Conservation (phyloP, 1,140 invertebrate species). For the Chionoecetes opilio region DNA sequence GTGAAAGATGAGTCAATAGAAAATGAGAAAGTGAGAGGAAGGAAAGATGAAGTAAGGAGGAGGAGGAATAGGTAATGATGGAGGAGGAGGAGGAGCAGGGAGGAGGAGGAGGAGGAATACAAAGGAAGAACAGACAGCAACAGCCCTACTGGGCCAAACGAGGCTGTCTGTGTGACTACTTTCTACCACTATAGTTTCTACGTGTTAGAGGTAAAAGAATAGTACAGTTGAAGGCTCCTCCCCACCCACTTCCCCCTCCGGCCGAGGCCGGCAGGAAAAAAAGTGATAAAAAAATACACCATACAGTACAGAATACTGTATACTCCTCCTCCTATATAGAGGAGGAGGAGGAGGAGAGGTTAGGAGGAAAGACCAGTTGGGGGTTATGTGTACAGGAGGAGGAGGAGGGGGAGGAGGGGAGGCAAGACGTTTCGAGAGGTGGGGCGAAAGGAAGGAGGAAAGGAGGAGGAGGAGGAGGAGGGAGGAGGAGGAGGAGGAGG, state of each 20-base stretch:
- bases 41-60: not conserved
- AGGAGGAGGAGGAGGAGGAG: not conserved
- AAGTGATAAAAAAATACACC: no score
- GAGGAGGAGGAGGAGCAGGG: not conserved
- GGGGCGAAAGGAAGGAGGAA: slow-evolving; percentile 2
- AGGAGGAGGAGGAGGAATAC: no score
- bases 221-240: no score
- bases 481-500: slow-evolving; percentile 1
- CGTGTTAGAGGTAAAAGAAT: no score
- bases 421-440: not conserved
- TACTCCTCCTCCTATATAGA: no score
- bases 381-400: not conserved
- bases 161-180: no score
- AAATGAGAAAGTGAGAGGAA: slow-evolving; percentile 9
- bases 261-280: no score
- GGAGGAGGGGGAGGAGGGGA: not conserved
- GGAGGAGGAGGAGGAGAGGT: not conserved
- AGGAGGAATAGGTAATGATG: not conserved
- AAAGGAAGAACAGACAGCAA: no score
- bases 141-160: no score
- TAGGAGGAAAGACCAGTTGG: not conserved
- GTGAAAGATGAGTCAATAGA: not conserved
- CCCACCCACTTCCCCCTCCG: no score
- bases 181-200: no score
- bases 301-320: no score